Conservation (phyloP, 2,888 invertebrate species). For the Diplolepis rosae region DNA sequence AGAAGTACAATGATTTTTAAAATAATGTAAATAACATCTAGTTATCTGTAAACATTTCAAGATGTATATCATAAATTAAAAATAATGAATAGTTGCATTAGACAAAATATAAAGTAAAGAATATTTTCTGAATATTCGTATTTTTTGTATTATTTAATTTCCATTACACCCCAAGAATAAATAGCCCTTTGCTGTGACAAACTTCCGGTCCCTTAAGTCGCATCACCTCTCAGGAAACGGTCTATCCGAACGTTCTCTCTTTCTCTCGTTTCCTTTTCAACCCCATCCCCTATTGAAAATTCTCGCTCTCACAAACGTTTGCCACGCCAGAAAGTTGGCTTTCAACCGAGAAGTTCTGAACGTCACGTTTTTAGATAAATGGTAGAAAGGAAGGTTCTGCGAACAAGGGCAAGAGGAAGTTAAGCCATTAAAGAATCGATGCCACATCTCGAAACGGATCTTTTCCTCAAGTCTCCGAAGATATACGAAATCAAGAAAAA, state of each 20-base stretch:
- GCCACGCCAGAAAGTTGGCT: neutral
- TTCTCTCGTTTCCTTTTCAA: neutral
- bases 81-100: no score
- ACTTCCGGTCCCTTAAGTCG: neutral
- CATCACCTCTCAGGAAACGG: neutral
- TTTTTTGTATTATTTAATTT: neutral
- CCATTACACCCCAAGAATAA: neutral
- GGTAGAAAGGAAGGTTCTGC: neutral
- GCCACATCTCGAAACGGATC: neutral
- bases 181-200: neutral
- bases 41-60: no score
- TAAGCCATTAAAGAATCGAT: constrained; percentile 26
- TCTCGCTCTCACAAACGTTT: constrained; percentile 8
- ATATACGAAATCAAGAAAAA: neutral
- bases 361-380: constrained; percentile 22
- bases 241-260: neutral
- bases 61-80: no score
- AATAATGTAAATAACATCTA: no score
- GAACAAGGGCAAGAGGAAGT: constrained; percentile 4
- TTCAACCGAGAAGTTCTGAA: neutral
- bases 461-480: neutral
- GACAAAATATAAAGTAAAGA: no score
- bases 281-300: neutral
- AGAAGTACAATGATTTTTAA: no score
- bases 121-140: no score